phyloP scores from a whole-genome alignment of 2,888 invertebrate species.

The Ecliptopera silaceata region DNA sequence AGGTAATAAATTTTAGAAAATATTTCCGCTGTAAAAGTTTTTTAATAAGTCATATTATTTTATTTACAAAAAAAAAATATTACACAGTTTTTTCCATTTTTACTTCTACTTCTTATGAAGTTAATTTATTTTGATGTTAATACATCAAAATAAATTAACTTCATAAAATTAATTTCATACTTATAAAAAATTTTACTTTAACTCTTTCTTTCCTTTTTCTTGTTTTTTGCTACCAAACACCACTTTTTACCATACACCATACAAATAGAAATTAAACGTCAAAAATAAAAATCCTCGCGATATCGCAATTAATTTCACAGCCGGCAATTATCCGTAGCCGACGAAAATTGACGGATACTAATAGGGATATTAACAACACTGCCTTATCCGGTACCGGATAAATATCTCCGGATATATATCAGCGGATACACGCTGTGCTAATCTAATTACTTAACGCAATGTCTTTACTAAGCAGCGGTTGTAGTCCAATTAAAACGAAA shows the following conservation, averaged over 20 bases:
- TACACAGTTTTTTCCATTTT: too few relatives aligned
- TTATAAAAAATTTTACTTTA: too few relatives aligned
- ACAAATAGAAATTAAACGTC: conserved; percentile 25
- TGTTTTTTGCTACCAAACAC: too few relatives aligned
- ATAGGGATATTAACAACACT: conserved; percentile 56
- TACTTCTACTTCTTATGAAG: too few relatives aligned
- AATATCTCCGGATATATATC: conserved; percentile 40
- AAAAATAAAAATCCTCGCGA: conserved; percentile 24
- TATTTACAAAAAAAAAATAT: too few relatives aligned
- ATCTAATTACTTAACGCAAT: conserved; percentile 80
- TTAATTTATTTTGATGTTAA: too few relatives aligned
- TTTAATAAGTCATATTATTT: too few relatives aligned
- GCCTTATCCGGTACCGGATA: conserved; percentile 36
- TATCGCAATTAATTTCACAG: conserved; percentile 45
- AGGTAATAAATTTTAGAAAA: too few relatives aligned
- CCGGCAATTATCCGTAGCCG: conserved; percentile 55
- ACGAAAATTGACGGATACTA: conserved; percentile 51
- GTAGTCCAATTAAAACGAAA: conserved; percentile 69
- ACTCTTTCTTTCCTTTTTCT: too few relatives aligned
- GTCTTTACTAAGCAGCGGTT: conserved; percentile 66
- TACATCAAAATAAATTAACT: too few relatives aligned
- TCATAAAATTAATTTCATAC: too few relatives aligned
- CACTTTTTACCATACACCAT: not conserved
- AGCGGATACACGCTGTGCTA: conserved; percentile 71
- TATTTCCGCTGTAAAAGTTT: too few relatives aligned